Evolutionary conservation across 2,113 vertebrate species (phyloP), one percentile per base, ranked within the genome.

Genomic region (Menidia beryllina): DNA sequence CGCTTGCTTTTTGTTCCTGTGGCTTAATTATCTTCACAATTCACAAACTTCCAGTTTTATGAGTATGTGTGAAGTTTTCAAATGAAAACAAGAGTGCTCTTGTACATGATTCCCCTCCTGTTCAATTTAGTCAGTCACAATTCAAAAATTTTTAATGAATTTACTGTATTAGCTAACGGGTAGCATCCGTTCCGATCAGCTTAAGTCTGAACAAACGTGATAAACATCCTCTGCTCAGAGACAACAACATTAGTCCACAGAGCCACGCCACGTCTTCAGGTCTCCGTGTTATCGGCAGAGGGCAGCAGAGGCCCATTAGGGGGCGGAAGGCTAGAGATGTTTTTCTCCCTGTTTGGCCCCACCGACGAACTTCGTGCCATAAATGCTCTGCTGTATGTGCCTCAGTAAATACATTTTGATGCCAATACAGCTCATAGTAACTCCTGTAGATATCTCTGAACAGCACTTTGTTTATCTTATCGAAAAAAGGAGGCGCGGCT

Each of bases 401-500:
- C 11, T 63, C 0, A 36, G 3, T 25, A 30, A 3, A 15, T 15
- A 13, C 5, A 6, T 7, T 25, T 8, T 4, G 2, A 27, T 30
- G 1, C 24, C 5, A 65, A 0, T 19, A 8, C 1, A 1, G 0
- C 1, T 17, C 1, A 49, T 5, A 5, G 17, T 6, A 8, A 3
- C 9, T 25, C 5, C 24, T 3, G 9, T 2, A 45, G 41, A 45
- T 4, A 45, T 5, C 1, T 5, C 0, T 38, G 48, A 48, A 5
- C 0, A 1, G 27, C 11, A 5, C 21, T 24, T 67, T 61, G 47
- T 65, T 84, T 73, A 23, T 38, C 36, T 50, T 1, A 43, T 26
- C 17, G 26, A n/a, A 53, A 83, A 81, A 90, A 88, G 79, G 17
- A 79, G 47, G 14, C 68, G 45, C 14, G 43, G 24, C 1, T 15